Evolutionary conservation across 1,140 invertebrate species (phyloP), one percentile per base, ranked within the genome.

Genomic region (Cheumatopsyche charites): DNA sequence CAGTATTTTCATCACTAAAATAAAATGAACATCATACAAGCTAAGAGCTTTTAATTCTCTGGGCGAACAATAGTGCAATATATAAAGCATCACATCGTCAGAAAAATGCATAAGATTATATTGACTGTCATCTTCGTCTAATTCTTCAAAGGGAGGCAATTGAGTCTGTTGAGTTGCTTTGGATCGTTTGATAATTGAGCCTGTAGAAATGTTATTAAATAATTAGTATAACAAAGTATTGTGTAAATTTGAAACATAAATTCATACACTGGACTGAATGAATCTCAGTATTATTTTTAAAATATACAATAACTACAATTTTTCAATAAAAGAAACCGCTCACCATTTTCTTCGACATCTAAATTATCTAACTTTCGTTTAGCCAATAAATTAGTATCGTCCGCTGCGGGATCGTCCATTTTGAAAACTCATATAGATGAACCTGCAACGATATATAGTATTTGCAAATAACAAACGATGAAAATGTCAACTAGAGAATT

Each of bases 41-140:
- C 80, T 81, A 5, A 85, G 69, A 0, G 81, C 82, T 65, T 83
- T 83, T n/a, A 84, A 61, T 41, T 83, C 82, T 11, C 72, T 72
- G 0, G 81, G 80, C 0, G 75, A 23, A 49, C 79, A 80, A 42
- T 78, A 73, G n/a, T 73, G 69, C 7, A 84, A 70, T 11, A 85
- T 82, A 58, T 77, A 78, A 0, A 85, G 80, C 25, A 85, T 67
- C 0, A 83, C 82, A 73, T 85, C 82, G 70, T 84, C 82, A 3
- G 82, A 82, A 1, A 85, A 67, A 19, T 85, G 80, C 52, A 84
- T 62, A 0, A 84, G 70, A 36, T 70, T 72, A 12, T 55, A 29
- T 23, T 47, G 23, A 15, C 19, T 23, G 13, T 47, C 6, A 15
- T 5, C 23, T 2, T 1, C 21, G 15, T 55, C 26, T 3, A 7